Conservation (phyloP, 1,140 invertebrate genomes). For the Drosophila jambulina region DNA sequence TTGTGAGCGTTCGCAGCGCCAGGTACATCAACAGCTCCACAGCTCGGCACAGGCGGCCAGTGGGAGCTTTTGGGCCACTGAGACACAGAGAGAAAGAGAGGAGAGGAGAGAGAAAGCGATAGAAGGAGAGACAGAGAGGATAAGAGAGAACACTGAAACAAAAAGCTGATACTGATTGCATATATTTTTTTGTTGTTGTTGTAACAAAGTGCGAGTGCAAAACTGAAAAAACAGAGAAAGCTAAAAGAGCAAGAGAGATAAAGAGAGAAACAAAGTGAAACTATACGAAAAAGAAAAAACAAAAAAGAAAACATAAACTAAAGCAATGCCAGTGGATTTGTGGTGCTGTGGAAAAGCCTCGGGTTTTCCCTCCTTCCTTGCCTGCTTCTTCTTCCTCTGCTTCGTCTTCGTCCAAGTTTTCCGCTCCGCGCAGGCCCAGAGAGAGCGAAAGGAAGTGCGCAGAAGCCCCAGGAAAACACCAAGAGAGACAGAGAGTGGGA, state of each 20-base stretch:
- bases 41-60: constrained; percentile 14
- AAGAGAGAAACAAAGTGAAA: constrained; percentile 27
- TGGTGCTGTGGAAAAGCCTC: constrained; percentile 40
- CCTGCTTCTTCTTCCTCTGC: constrained; percentile 15
- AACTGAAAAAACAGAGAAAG: constrained; percentile 19
- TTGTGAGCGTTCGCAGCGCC: constrained; percentile 81
- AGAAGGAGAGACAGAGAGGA: not conserved
- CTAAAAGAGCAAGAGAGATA: constrained; percentile 24
- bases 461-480: constrained; percentile 2
- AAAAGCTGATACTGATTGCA: constrained; percentile 20
- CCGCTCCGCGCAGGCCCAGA: constrained; percentile 11
- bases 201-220: constrained; percentile 29
- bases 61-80: not conserved
- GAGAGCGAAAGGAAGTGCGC: constrained; percentile 11
- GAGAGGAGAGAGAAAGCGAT: not conserved
- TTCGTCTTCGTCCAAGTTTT: constrained; percentile 12
- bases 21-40: constrained; percentile 59
- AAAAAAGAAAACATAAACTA: constrained; percentile 11
- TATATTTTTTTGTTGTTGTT: constrained; percentile 42
- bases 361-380: constrained; percentile 14
- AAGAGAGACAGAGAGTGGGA: not conserved
- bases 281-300: not conserved
- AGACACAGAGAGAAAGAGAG: not conserved
- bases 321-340: constrained; percentile 46
- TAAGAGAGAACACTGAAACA: constrained; percentile 12